Evolutionary conservation across 1,140 invertebrate genomes (phyloP).

Genomic region (Lordiphosa clarofinis): DNA sequence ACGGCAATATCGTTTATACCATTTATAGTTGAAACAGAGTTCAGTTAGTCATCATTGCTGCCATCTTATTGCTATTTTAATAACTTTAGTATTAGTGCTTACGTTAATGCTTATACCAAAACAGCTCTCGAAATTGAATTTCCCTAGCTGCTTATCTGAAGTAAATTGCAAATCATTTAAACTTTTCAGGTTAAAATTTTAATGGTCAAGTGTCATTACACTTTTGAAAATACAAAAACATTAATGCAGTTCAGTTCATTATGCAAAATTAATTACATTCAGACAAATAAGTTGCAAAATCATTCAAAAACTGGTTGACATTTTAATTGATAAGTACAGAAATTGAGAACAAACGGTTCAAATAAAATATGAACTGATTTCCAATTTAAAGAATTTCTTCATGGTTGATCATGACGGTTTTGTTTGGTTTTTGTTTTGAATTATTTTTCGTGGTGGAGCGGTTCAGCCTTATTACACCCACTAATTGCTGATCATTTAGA

Average conservation of each 20-base stretch:
- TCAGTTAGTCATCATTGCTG: no score
- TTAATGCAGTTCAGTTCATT: constrained; percentile 18
- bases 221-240: constrained; percentile 22
- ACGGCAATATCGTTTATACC: no score
- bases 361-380: background rate
- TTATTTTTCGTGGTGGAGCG: constrained; percentile 22
- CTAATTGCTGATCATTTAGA: constrained; percentile 37
- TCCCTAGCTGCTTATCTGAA: no score
- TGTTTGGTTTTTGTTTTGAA: constrained; percentile 18
- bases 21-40: no score
- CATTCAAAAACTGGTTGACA: constrained; percentile 22
- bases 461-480: constrained; percentile 62
- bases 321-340: constrained; percentile 8
- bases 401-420: background rate
- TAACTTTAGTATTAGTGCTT: no score
- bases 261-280: constrained; percentile 21
- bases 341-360: background rate
- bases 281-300: constrained; percentile 19
- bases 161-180: no score
- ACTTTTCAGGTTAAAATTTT: background rate
- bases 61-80: no score
- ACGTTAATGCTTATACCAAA: no score
- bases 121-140: no score
- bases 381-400: constrained; percentile 19
- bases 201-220: constrained; percentile 28